Base-by-base conservation (phyloP, 2,113 vertebrate species). In the Etia nguti region DNA sequence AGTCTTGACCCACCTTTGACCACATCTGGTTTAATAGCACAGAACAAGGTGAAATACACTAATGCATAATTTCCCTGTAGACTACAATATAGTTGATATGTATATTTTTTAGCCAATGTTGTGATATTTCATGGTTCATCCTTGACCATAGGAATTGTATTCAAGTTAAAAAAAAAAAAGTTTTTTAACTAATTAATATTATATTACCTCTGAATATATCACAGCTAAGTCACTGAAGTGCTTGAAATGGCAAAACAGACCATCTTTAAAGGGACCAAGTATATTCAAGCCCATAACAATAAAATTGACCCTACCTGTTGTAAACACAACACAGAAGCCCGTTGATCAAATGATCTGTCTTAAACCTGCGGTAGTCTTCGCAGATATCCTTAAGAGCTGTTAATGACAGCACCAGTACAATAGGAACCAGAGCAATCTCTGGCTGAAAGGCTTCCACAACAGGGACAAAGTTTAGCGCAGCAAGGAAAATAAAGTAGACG, bases 371-470 rank as follows among this genome's bases (percentile, higher is more conserved):
- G n/a, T 88, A 92, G 83, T 97, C 95, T 52, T 96, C 95, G 81
- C 92, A 96, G 13, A 96, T 59, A 59, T 96, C 95, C 73, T 96
- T 97, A 8, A 94, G 0, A 2, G 93, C 95, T 0, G 94, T 96
- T 1, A 91, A 36, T 0, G 88, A 18, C 68, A 97, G 86, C 13
- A 97, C 94, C 22, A 93, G 12, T 1, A 88, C 1, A 62, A 96
- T 86, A 6, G 96, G 96, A 57, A 87, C 10, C 13, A 96, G 2
- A 6, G 92, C 86, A 3, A 96, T 80, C 84, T 95, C 95, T 0
- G 95, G 93, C 85, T 96, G 92, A 75, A 97, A 96, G 4, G 96
- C 96, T 8, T 94, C 95, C 59, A 96, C 93, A 13, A 92, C 55
- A 0, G 96, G 95, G 18, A 96, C 90, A 56, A 96, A 96, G 90